These are phyloP conservation scores for Alligator mississippiensis DNA, from an alignment of 2,113 vertebrate species.

Conservation along the genomic window DNA sequence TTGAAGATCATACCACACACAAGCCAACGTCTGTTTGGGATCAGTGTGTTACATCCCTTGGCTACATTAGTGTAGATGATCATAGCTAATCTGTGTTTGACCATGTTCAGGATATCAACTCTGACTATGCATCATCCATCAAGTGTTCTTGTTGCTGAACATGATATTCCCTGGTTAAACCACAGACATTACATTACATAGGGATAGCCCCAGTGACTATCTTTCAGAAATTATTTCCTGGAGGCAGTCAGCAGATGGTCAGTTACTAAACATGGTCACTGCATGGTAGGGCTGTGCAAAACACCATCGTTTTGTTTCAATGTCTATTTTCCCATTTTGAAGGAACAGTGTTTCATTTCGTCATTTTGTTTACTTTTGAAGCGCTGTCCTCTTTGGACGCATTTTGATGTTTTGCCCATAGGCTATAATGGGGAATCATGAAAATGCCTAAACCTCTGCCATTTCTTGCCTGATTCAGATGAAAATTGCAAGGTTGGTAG, in stretches of 20 bases:
- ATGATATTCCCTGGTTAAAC: conserved; percentile 8
- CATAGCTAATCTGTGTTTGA: not conserved
- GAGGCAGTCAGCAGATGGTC: not conserved
- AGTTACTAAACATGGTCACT: not conserved
- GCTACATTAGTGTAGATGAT: not conserved
- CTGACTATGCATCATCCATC: not conserved
- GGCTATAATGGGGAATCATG: too few species aligned
- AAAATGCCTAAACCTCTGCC: too few species aligned
- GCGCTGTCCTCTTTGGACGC: too few species aligned
- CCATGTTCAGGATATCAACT: not conserved
- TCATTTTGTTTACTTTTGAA: too few species aligned
- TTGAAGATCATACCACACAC: conserved; percentile 12
- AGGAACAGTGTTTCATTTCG: too few species aligned
- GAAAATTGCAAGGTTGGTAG: too few species aligned
- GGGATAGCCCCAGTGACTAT: not conserved
- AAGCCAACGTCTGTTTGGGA: not conserved
- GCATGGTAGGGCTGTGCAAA: not conserved
- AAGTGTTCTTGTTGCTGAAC: not conserved
- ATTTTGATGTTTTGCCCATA: too few species aligned
- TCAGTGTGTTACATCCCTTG: conserved; percentile 1
- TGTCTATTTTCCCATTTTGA: too few species aligned
- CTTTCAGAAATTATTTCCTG: not conserved
- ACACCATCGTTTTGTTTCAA: too few species aligned
- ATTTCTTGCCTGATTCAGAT: too few species aligned
- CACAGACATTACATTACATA: conserved; percentile 24